A percentile compares a stretch with the other conserved stretches of the same genome.
Evolutionary conservation across 2,888 invertebrate species (phyloP).

Genomic region (Emesis castigata): DNA sequence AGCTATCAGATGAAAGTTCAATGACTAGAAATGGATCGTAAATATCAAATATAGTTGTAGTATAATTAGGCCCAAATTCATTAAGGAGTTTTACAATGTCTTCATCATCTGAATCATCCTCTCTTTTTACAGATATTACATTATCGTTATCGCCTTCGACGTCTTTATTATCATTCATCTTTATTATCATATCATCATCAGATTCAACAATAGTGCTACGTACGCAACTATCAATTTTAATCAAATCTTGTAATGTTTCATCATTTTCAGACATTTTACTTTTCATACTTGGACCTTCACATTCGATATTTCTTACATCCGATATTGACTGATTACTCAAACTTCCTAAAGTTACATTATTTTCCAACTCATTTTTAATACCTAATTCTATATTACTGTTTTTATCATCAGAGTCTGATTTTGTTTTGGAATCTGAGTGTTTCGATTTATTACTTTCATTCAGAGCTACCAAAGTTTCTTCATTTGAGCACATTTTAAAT

Average conservation of each 20-base stretch:
- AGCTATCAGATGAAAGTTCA: constrained; percentile 77
- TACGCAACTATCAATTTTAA: constrained; percentile 17
- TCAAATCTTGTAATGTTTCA: background rate
- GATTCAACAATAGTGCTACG: background rate
- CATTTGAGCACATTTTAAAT: background rate
- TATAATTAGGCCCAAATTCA: constrained; percentile 73
- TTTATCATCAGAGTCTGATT: background rate
- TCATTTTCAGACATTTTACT: no score
- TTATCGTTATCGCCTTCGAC: no score
- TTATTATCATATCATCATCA: no score
- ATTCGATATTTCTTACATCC: background rate
- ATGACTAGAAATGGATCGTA: constrained; percentile 77
- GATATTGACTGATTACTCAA: background rate
- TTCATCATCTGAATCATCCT: constrained; percentile 45
- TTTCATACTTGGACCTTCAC: no score
- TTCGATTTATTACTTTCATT: background rate
- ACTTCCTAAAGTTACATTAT: background rate
- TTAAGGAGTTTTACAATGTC: constrained; percentile 68
- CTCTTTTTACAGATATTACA: constrained; percentile 58
- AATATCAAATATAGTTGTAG: constrained; percentile 73
- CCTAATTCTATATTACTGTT: background rate
- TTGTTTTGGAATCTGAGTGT: no score
- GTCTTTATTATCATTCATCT: no score
- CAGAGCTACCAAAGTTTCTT: background rate
- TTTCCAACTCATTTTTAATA: background rate